phyloP scores from a whole-genome alignment of 1,140 invertebrate genomes.

The Drosophila azteca region DNA sequence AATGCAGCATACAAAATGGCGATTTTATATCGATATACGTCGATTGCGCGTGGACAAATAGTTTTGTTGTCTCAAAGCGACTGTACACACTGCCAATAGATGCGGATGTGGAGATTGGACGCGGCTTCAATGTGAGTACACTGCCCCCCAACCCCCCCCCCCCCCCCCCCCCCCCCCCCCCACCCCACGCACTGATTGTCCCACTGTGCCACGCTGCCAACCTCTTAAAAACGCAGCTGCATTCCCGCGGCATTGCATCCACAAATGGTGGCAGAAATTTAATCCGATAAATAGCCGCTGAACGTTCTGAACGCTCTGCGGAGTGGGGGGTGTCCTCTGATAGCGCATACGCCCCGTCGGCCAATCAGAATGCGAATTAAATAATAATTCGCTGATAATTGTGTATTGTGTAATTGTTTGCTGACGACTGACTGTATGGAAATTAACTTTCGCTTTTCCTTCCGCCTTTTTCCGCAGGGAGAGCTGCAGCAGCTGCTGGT shows the following conservation, averaged over 20 bases:
- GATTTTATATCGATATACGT: constrained; percentile 83
- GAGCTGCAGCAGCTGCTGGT: constrained; percentile 78
- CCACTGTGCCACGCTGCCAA: no score
- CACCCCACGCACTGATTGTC: no score
- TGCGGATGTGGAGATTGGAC: constrained; percentile 83
- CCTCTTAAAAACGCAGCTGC: no score
- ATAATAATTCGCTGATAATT: constrained; percentile 58
- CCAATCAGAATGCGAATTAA: constrained; percentile 31
- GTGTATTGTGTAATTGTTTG: background rate
- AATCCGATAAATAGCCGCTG: constrained; percentile 36
- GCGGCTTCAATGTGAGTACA: constrained; percentile 83
- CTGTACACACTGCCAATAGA: constrained; percentile 75
- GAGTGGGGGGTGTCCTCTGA: constrained; percentile 10
- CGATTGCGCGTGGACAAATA: constrained; percentile 82
- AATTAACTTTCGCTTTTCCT: constrained; percentile 38
- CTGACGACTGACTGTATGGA: constrained; percentile 3
- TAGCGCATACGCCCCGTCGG: constrained; percentile 55
- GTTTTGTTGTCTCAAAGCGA: constrained; percentile 82
- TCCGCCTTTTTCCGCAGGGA: constrained; percentile 45
- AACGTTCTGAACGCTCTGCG: constrained; percentile 1
- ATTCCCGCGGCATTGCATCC: background rate
- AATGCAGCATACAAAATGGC: constrained; percentile 80
- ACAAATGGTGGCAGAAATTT: constrained; percentile 33
- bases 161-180: no score
- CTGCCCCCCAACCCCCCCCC: no score